Percentiles rank a stretch among this genome's conserved stretches.
These are phyloP conservation scores for Drosophila busckii DNA, from an alignment of 1,140 invertebrate species.

Conservation along the genomic window DNA sequence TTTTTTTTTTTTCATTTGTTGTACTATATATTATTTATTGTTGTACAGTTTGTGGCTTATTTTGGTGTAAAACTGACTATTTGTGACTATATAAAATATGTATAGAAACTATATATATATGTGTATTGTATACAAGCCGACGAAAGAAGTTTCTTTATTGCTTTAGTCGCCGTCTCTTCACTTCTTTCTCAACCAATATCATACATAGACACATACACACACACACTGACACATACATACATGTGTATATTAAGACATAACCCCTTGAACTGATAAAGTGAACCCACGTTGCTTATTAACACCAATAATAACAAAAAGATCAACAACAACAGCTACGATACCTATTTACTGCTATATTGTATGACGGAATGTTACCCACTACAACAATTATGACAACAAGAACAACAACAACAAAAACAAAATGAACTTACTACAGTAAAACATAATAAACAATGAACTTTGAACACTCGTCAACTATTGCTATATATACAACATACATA, in stretches of 20 bases:
- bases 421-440: constrained; percentile 31
- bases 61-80: constrained; percentile 67
- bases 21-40: constrained; percentile 53
- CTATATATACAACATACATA: constrained; percentile 35
- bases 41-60: constrained; percentile 69
- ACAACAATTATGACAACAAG: constrained; percentile 27
- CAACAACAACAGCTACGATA: constrained; percentile 62
- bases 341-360: constrained; percentile 70
- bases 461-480: constrained; percentile 54
- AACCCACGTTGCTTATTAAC: constrained; percentile 41
- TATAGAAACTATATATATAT: constrained; percentile 32
- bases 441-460: constrained; percentile 30
- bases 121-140: constrained; percentile 8
- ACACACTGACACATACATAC: constrained; percentile 3
- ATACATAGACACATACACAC: constrained; percentile 13
- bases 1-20: constrained; percentile 61
- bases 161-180: constrained; percentile 11
- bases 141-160: constrained; percentile 1
- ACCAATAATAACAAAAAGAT: constrained; percentile 8
- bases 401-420: constrained; percentile 33
- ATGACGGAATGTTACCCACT: constrained; percentile 67
- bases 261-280: constrained; percentile 39
- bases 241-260: constrained; percentile 7
- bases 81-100: constrained; percentile 43
- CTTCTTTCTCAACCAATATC: constrained; percentile 1